Conservation (phyloP, 1,140 invertebrate genomes). For the Papilio glaucus region DNA sequence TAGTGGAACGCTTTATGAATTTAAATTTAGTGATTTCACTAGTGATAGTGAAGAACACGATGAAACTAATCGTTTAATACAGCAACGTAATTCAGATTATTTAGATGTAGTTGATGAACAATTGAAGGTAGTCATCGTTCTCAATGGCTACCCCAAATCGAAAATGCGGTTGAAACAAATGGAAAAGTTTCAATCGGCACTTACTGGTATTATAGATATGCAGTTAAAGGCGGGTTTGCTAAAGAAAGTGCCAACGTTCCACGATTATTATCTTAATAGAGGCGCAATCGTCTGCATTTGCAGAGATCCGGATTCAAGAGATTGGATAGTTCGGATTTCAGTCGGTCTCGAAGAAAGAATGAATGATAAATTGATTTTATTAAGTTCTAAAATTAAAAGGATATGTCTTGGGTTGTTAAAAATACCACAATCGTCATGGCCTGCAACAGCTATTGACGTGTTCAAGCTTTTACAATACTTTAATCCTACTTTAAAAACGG, state of each 20-base stretch:
- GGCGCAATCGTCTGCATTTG: constrained; percentile 75
- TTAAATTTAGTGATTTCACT: constrained; percentile 59
- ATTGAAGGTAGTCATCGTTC: constrained; percentile 65
- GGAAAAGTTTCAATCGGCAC: constrained; percentile 58
- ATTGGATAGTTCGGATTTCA: constrained; percentile 68
- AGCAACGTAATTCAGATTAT: constrained; percentile 68
- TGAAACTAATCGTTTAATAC: constrained; percentile 65
- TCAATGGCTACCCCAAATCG: constrained; percentile 66
- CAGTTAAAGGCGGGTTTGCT: constrained; percentile 68
- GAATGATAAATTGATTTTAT: constrained; percentile 57
- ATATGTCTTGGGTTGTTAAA: constrained; percentile 67
- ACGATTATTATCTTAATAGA: constrained; percentile 72
- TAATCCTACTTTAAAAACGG: constrained; percentile 64
- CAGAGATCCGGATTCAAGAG: constrained; percentile 64
- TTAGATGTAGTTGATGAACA: constrained; percentile 63
- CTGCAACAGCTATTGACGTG: constrained; percentile 60
- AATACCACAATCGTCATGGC: constrained; percentile 63
- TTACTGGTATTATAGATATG: constrained; percentile 72
- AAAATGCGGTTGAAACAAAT: constrained; percentile 68
- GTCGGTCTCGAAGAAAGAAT: constrained; percentile 73
- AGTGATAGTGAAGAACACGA: constrained; percentile 61
- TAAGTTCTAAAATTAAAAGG: constrained; percentile 65
- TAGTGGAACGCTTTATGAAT: constrained; percentile 49
- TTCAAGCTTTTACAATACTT: constrained; percentile 74
- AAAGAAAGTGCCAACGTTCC: constrained; percentile 59